Percentiles rank a stretch among this genome's conserved stretches.
These are phyloP conservation scores for Mesodorylaimus sp. DNA, from an alignment of 2,888 invertebrate genomes.

Conservation along the genomic window DNA sequence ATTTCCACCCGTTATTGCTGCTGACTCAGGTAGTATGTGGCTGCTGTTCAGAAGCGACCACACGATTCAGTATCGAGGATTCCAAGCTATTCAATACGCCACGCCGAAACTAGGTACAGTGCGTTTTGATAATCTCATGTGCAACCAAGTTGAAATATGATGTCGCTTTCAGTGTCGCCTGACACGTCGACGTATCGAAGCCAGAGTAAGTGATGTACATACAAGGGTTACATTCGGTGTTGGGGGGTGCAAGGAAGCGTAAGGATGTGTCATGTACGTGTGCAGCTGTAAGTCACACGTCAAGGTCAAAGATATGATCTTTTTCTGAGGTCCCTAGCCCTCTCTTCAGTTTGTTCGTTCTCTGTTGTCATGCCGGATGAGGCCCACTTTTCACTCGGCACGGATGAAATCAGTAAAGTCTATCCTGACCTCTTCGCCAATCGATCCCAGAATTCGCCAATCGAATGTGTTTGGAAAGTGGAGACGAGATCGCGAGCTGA, in stretches of 20 bases:
- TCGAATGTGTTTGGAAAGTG: constrained; percentile 8
- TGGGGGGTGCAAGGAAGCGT: no score
- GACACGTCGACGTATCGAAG: no score
- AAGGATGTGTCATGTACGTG: no score
- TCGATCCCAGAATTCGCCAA: neutral
- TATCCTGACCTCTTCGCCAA: neutral
- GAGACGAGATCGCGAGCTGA: neutral
- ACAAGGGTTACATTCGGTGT: no score
- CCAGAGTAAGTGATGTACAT: no score
- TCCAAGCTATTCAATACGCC: constrained; percentile 21
- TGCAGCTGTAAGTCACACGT: neutral
- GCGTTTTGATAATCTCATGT: no score
- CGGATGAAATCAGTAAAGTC: neutral
- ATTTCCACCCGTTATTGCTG: constrained; percentile 18
- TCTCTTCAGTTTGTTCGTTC: constrained; percentile 23
- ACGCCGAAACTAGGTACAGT: no score
- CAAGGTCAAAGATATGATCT: neutral
- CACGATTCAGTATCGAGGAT: constrained; percentile 32
- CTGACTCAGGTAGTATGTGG: constrained; percentile 29
- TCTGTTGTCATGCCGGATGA: neutral
- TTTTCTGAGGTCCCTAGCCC: neutral
- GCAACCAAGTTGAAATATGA: no score
- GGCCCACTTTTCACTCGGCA: neutral
- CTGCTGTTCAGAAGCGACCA: constrained; percentile 34
- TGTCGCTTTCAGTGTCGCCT: no score